A percentile compares a stretch with the other conserved stretches of the same genome.
phyloP scores from a whole-genome alignment of 2,113 vertebrate species.

The Larimichthys crocea region DNA sequence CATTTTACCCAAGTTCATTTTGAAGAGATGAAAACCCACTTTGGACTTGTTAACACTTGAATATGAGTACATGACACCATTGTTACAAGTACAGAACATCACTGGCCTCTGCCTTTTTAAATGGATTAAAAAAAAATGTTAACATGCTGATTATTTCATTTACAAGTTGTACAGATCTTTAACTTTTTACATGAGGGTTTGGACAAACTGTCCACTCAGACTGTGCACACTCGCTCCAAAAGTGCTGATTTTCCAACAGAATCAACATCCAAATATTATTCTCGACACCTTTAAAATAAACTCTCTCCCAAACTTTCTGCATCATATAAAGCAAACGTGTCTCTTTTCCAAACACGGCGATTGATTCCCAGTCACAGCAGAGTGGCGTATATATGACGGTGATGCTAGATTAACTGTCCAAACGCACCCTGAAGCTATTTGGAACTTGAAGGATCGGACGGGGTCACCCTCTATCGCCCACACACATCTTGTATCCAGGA shows the following conservation, averaged over 20 bases:
- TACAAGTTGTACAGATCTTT: constrained; percentile 76
- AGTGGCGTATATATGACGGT: constrained; percentile 45
- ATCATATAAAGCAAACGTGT: constrained; percentile 35
- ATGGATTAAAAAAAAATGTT: constrained; percentile 45
- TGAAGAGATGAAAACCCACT: constrained; percentile 65
- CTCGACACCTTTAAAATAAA: constrained; percentile 25
- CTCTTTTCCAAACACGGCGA: constrained; percentile 36
- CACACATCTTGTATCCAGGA: constrained; percentile 31
- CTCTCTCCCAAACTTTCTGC: constrained; percentile 15
- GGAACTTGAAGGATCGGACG: constrained; percentile 35
- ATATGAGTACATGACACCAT: constrained; percentile 77
- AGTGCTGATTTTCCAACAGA: constrained; percentile 21
- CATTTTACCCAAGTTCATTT: constrained; percentile 66
- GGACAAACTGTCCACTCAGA: constrained; percentile 53
- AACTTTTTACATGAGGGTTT: constrained; percentile 68
- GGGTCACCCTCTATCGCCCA: constrained; percentile 16
- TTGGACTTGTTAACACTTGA: constrained; percentile 73
- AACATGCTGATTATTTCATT: constrained; percentile 78
- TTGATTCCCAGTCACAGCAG: constrained; percentile 38
- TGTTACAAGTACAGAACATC: constrained; percentile 77
- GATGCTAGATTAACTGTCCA: constrained; percentile 48
- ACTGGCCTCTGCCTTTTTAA: constrained; percentile 71
- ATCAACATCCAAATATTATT: constrained; percentile 6
- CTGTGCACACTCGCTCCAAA: constrained; percentile 37
- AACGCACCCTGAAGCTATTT: constrained; percentile 31